Evolutionary conservation across 1,140 invertebrate genomes (phyloP).

Genomic region (Aleiodes sp.): DNA sequence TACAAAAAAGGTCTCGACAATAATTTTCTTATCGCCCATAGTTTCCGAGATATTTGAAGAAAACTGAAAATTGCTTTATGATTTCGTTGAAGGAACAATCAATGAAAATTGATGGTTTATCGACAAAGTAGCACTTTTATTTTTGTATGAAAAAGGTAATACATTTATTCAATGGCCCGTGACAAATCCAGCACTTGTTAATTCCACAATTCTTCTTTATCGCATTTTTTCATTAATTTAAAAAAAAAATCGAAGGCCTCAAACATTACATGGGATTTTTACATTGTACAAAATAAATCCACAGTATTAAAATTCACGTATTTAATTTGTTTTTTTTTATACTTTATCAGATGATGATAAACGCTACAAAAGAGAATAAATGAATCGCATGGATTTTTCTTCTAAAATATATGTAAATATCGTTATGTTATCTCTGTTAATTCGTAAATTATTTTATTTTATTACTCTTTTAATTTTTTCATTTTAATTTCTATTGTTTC

Average conservation of each 20-base stretch:
- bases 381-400: too few relatives aligned
- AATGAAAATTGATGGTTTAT: constrained; percentile 42
- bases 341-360: neutral
- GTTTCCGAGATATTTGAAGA: too few relatives aligned
- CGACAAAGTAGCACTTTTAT: constrained; percentile 64
- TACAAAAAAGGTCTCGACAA: too few relatives aligned
- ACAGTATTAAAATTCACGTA: neutral
- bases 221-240: neutral
- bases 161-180: constrained; percentile 54
- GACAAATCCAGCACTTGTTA: too few relatives aligned
- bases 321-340: neutral
- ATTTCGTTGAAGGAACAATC: too few relatives aligned
- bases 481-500: too few relatives aligned
- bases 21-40: too few relatives aligned
- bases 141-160: constrained; percentile 62
- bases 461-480: too few relatives aligned
- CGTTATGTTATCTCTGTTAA: neutral
- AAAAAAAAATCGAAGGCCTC: constrained; percentile 24
- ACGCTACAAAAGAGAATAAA: neutral
- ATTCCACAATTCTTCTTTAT: neutral
- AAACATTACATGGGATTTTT: neutral
- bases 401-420: neutral
- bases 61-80: too few relatives aligned
- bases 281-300: neutral
- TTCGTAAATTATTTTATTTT: neutral